Conservation (phyloP, 1,140 invertebrate genomes). For the Bombus huntii region DNA sequence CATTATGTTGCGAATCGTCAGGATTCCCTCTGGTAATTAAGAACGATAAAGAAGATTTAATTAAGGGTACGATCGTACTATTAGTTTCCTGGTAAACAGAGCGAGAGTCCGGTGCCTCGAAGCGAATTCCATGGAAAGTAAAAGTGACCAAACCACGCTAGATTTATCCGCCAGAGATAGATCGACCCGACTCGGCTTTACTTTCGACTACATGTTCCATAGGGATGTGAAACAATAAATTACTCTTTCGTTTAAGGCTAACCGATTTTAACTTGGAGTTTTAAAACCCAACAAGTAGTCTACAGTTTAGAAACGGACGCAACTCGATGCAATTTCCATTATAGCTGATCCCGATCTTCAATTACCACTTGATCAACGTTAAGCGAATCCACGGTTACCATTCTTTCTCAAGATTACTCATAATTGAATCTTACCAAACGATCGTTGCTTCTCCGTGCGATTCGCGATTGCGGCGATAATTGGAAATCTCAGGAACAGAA, state of each 20-base stretch:
- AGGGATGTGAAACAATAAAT: slow-evolving; percentile 5
- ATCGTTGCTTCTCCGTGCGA: not conserved
- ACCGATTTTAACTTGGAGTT: not conserved
- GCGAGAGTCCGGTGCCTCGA: slow-evolving; percentile 60
- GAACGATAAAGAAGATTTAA: slow-evolving; percentile 37
- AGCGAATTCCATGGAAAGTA: slow-evolving; percentile 77
- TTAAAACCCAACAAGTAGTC: not conserved
- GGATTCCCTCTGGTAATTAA: slow-evolving; percentile 13
- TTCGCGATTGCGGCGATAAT: not conserved
- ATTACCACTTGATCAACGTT: not conserved
- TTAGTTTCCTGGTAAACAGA: slow-evolving; percentile 57
- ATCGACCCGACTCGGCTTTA: slow-evolving; percentile 67
- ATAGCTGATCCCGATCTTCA: not conserved
- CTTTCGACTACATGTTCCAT: slow-evolving; percentile 18
- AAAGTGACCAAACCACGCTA: slow-evolving; percentile 69
- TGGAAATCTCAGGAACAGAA: too few relatives aligned
- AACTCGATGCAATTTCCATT: not conserved
- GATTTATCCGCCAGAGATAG: slow-evolving; percentile 60
- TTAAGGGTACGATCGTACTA: slow-evolving; percentile 27
- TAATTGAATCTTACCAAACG: not conserved
- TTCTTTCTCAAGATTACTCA: not conserved
- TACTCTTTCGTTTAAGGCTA: too few relatives aligned
- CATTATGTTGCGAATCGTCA: not conserved
- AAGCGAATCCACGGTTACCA: not conserved
- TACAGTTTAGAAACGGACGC: not conserved